These are phyloP conservation scores for Squalus acanthias DNA, from an alignment of 2,797 vertebrate genomes.

Conservation along the genomic window DNA sequence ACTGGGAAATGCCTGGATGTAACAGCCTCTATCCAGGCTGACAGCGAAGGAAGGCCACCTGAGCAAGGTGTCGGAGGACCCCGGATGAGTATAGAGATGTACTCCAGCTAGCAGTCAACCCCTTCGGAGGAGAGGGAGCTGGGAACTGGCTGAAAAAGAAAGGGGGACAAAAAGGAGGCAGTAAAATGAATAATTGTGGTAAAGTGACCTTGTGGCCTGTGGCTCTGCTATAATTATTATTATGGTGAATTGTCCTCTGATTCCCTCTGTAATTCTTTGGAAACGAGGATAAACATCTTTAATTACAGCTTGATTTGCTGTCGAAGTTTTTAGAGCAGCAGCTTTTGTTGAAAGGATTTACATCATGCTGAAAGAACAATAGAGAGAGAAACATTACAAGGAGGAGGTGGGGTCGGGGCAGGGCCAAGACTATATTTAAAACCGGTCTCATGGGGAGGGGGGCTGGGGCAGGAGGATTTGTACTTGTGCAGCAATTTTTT, in stretches of 20 bases:
- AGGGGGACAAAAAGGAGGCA: not conserved
- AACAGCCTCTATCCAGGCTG: not conserved
- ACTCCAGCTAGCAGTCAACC: not conserved
- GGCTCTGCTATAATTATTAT: not conserved
- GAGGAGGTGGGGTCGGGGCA: not conserved
- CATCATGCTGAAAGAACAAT: not conserved
- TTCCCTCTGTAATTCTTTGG: not conserved
- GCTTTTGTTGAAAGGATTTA: not conserved
- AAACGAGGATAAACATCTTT: conserved; percentile 25
- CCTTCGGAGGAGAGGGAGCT: not conserved
- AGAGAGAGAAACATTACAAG: not conserved
- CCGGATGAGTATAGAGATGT: too few relatives aligned
- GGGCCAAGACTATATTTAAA: too few relatives aligned
- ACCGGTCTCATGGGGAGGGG: not conserved
- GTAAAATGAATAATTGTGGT: not conserved
- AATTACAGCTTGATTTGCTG: conserved; percentile 19
- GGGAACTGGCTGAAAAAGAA: not conserved
- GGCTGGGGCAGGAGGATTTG: not conserved
- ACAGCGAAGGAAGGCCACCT: not conserved
- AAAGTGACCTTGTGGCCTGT: not conserved
- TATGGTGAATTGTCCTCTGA: not conserved
- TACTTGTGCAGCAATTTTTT: not conserved
- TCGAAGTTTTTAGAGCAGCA: not conserved
- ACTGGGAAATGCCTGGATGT: not conserved
- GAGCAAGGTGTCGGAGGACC: not conserved